Conservation (phyloP, 2,113 vertebrate species). For the Arenaria interpres region DNA sequence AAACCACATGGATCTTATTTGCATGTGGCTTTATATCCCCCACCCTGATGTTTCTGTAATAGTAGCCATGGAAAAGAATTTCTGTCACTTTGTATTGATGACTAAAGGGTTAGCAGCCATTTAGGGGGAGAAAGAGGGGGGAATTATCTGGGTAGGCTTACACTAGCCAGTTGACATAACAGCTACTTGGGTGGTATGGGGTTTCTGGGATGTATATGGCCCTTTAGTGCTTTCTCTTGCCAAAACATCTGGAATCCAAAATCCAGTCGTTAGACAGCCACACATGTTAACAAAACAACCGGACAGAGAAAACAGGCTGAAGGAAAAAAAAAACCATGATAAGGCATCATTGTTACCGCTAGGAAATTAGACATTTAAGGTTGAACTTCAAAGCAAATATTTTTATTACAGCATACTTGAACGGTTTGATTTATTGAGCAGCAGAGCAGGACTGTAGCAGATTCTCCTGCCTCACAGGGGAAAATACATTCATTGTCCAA, state of each 20-base stretch:
- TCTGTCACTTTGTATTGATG: slow-evolving; percentile 67
- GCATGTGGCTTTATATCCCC: slow-evolving; percentile 21
- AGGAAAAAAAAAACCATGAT: background rate
- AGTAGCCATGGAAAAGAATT: slow-evolving; percentile 48
- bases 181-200: slow-evolving; percentile 78
- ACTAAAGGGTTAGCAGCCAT: slow-evolving; percentile 65
- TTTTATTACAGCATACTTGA: slow-evolving; percentile 70
- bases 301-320: slow-evolving; percentile 34
- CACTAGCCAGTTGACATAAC: slow-evolving; percentile 34
- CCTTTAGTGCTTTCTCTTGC: slow-evolving; percentile 56
- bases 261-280: slow-evolving; percentile 70
- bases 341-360: slow-evolving; percentile 58
- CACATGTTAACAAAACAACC: slow-evolving; percentile 72
- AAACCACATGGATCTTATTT: slow-evolving; percentile 65
- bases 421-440: slow-evolving; percentile 73
- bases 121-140: background rate
- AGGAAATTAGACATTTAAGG: slow-evolving; percentile 73
- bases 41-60: slow-evolving; percentile 37
- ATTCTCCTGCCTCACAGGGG: slow-evolving; percentile 51
- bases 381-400: slow-evolving; percentile 78
- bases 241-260: slow-evolving; percentile 80
- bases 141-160: slow-evolving; percentile 60
- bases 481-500: slow-evolving; percentile 27
- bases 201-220: slow-evolving; percentile 57
- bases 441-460: slow-evolving; percentile 55